Evolutionary conservation across 2,797 vertebrate genomes (phyloP).

Genomic region (Pygocentrus nattereri): DNA sequence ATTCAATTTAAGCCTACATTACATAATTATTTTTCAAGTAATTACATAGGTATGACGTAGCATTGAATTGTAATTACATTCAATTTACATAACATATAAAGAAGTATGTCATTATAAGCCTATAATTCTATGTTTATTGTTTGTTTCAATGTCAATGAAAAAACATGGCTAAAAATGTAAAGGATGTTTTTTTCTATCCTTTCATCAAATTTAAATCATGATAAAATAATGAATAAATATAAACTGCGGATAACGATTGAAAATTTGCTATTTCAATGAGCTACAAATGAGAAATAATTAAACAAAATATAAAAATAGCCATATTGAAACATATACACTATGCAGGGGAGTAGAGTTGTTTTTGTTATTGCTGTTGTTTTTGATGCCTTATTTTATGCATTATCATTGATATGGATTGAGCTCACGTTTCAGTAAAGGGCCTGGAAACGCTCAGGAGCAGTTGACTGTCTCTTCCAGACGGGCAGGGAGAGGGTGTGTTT

Average conservation of each 20-base stretch:
- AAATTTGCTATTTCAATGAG: too few species aligned
- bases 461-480: constrained; percentile 19
- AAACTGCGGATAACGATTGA: too few species aligned
- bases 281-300: too few species aligned
- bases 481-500: constrained; percentile 15
- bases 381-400: neutral
- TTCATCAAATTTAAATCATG: too few species aligned
- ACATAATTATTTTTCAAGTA: neutral
- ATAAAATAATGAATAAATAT: too few species aligned
- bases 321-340: too few species aligned
- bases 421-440: neutral
- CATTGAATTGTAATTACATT: neutral
- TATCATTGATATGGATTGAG: neutral
- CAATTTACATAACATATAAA: neutral
- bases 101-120: neutral
- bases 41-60: neutral
- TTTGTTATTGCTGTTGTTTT: neutral
- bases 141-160: neutral
- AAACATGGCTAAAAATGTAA: neutral
- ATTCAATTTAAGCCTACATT: neutral
- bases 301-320: neutral
- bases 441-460: neutral
- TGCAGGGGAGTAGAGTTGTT: too few species aligned
- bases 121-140: neutral
- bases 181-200: neutral